phyloP scores from a whole-genome alignment of 2,888 invertebrate genomes.

The Rhingia rostrata region DNA sequence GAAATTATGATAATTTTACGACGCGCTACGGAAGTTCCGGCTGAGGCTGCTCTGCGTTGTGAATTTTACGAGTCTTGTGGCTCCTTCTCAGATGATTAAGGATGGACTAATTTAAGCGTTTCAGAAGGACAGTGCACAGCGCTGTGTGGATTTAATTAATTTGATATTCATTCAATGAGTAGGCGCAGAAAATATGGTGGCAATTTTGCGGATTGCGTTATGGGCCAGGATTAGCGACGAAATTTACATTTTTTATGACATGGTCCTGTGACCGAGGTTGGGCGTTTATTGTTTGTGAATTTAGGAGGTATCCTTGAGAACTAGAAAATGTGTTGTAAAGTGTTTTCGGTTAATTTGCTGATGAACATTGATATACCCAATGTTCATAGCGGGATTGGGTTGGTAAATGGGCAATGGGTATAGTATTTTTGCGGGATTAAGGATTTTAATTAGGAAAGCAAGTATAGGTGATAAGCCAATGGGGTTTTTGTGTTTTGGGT shows the following conservation, averaged over 20 bases:
- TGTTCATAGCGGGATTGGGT: constrained; percentile 17
- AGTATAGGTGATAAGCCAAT: constrained; percentile 13
- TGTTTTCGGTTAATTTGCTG: constrained; percentile 73
- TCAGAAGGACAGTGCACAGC: constrained; percentile 40
- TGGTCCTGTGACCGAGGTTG: constrained; percentile 26
- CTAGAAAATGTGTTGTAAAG: constrained; percentile 57
- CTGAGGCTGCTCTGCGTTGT: constrained; percentile 43
- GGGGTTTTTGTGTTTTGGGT: background rate
- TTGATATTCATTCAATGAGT: constrained; percentile 75
- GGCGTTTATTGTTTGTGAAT: constrained; percentile 44
- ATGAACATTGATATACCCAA: constrained; percentile 47
- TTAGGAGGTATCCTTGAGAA: constrained; percentile 25
- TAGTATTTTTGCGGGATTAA: constrained; percentile 28
- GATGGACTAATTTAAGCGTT: constrained; percentile 66
- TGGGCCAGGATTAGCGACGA: constrained; percentile 49
- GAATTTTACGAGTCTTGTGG: constrained; percentile 54
- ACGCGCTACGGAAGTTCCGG: constrained; percentile 56
- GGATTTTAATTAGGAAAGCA: constrained; percentile 33
- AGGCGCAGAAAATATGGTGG: constrained; percentile 52
- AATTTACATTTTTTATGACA: constrained; percentile 62
- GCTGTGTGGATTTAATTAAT: constrained; percentile 75
- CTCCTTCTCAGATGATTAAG: constrained; percentile 64
- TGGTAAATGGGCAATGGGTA: constrained; percentile 14
- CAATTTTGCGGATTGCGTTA: constrained; percentile 53
- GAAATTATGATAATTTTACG: constrained; percentile 74